Percentiles rank a stretch among this genome's conserved stretches.
Conservation (phyloP, 2,888 invertebrate species). For the Xestia xanthographa region DNA sequence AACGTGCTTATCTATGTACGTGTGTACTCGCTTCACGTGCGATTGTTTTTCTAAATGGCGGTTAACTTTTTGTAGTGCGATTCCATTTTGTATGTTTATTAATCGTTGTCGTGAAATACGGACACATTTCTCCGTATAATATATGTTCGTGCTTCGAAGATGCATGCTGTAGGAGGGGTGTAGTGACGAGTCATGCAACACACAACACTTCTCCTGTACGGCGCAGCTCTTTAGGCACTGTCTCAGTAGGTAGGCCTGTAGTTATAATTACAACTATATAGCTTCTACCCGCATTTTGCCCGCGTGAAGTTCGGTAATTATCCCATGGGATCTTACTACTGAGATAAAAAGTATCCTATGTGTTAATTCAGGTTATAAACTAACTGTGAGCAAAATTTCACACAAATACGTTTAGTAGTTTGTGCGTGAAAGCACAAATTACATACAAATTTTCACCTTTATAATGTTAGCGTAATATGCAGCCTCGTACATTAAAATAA, state of each 20-base stretch:
- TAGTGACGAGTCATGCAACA: not conserved
- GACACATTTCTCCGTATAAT: not conserved
- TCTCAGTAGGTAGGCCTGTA: not conserved
- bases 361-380: too few relatives aligned
- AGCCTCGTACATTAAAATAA: not conserved
- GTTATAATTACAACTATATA: not conserved
- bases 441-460: too few relatives aligned
- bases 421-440: too few relatives aligned
- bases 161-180: not conserved
- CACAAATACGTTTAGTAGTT: too few relatives aligned
- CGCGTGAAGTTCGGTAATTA: too few relatives aligned
- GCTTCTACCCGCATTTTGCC: too few relatives aligned
- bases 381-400: too few relatives aligned
- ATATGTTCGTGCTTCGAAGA: not conserved
- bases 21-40: not conserved
- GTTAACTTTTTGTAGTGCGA: not conserved
- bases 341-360: too few relatives aligned
- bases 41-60: not conserved
- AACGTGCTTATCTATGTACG: not conserved
- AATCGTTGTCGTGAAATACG: not conserved
- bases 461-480: too few relatives aligned
- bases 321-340: too few relatives aligned
- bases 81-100: not conserved
- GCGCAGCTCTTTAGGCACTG: not conserved
- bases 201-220: not conserved